phyloP scores from a whole-genome alignment of 2,113 vertebrate species.

The Cairina moschata region DNA sequence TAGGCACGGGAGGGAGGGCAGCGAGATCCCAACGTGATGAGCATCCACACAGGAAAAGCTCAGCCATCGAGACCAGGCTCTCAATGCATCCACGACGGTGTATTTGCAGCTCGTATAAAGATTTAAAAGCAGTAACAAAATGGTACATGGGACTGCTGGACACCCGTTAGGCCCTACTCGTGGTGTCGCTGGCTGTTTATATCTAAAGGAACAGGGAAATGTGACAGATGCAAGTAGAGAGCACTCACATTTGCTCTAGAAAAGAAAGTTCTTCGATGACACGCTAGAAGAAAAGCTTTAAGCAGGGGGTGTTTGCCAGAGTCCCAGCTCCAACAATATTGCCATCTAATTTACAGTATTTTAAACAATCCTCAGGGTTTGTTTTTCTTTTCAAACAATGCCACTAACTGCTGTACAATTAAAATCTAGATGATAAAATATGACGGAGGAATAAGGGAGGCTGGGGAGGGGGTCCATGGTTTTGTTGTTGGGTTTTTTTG shows the following conservation, averaged over 20 bases:
- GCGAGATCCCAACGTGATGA: not conserved
- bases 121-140: not conserved
- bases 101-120: not conserved
- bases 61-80: not conserved
- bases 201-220: constrained; percentile 28
- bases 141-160: not conserved
- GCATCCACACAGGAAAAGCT: not conserved
- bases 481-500: not conserved
- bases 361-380: constrained; percentile 65
- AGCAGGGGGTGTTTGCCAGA: constrained; percentile 73
- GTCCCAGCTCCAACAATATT: constrained; percentile 81
- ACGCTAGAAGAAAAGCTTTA: constrained; percentile 69
- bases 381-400: constrained; percentile 69
- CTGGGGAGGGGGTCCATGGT: not conserved
- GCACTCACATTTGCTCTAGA: constrained; percentile 64
- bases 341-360: constrained; percentile 77
- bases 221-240: constrained; percentile 48
- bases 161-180: not conserved
- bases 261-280: constrained; percentile 53
- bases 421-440: constrained; percentile 79
- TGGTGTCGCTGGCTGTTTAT: not conserved
- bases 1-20: not conserved
- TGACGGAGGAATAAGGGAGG: constrained; percentile 21
- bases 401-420: constrained; percentile 79
- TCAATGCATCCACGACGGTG: not conserved